Conservation (phyloP, 2,888 invertebrate genomes). For the Amphipoea lucens region DNA sequence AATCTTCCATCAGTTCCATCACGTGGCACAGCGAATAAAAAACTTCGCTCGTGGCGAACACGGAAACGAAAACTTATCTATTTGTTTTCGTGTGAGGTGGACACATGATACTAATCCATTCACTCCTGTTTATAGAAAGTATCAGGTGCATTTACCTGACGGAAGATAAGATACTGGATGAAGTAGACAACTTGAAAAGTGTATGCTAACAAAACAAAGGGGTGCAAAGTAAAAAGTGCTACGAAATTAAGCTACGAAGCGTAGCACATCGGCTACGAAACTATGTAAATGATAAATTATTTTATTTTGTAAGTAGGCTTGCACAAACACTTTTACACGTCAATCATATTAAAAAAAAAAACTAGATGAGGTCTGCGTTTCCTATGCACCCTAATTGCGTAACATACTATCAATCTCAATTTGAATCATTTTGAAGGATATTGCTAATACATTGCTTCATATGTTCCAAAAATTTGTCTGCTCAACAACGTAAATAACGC, state of each 20-base stretch:
- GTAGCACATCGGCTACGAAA: conserved; percentile 35
- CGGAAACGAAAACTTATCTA: conserved; percentile 14
- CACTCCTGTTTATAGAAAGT: conserved; percentile 17
- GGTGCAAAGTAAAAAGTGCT: neutral
- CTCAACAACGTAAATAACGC: too few relatives aligned
- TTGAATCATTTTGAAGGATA: too few relatives aligned
- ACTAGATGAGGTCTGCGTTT: too few relatives aligned
- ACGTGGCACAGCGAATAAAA: conserved; percentile 50
- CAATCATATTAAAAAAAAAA: too few relatives aligned
- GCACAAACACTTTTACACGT: too few relatives aligned
- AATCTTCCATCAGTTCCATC: conserved; percentile 52
- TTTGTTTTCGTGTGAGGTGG: conserved; percentile 28
- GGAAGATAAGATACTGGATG: conserved; percentile 18
- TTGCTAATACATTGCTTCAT: too few relatives aligned
- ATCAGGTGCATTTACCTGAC: conserved; percentile 41
- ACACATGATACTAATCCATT: conserved; percentile 25
- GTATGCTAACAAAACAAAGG: neutral
- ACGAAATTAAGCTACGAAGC: conserved; percentile 24
- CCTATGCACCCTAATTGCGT: too few relatives aligned
- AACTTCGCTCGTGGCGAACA: conserved; percentile 41
- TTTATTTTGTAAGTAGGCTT: too few relatives aligned
- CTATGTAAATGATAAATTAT: neutral
- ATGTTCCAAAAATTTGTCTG: too few relatives aligned
- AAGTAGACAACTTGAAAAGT: conserved; percentile 1
- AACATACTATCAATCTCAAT: too few relatives aligned